These are phyloP conservation scores for Lithobates sylvaticus DNA, from an alignment of 2,797 vertebrate species.

Conservation along the genomic window DNA sequence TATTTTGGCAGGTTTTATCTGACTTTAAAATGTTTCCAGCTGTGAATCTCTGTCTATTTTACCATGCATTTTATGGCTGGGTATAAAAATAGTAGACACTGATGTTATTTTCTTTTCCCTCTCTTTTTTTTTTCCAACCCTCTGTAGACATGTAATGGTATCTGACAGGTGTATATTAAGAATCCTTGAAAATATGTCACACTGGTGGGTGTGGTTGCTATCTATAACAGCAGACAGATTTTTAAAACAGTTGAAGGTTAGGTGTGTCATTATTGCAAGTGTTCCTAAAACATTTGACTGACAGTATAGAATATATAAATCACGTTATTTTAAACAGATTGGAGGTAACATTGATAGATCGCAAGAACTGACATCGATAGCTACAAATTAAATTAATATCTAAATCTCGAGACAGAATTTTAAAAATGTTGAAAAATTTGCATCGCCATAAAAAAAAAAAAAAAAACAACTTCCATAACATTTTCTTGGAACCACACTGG, in stretches of 20 bases:
- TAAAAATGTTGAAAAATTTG: background rate
- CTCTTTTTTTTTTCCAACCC: background rate
- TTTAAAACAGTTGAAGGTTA: conserved; percentile 20
- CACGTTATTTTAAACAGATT: conserved; percentile 3
- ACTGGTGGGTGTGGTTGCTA: conserved; percentile 35
- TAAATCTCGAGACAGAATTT: background rate
- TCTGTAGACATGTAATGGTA: conserved; percentile 18
- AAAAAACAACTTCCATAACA: background rate
- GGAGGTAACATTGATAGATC: background rate
- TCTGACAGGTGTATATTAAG: conserved; percentile 58
- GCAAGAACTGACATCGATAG: background rate
- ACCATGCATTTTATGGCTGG: conserved; percentile 47
- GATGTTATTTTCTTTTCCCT: conserved; percentile 41
- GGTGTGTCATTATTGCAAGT: background rate
- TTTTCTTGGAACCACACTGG: background rate
- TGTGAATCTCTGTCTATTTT: conserved; percentile 57
- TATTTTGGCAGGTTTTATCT: conserved; percentile 56
- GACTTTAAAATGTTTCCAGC: conserved; percentile 53
- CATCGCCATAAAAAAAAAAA: background rate
- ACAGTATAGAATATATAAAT: background rate
- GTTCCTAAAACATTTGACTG: background rate
- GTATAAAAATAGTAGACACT: conserved; percentile 48
- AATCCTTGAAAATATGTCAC: conserved; percentile 16
- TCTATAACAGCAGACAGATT: conserved; percentile 14
- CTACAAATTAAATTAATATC: background rate